Evolutionary conservation across 2,888 invertebrate species (phyloP), one percentile per base, ranked within the genome.

Genomic region (Tricholauxania praeusta): DNA sequence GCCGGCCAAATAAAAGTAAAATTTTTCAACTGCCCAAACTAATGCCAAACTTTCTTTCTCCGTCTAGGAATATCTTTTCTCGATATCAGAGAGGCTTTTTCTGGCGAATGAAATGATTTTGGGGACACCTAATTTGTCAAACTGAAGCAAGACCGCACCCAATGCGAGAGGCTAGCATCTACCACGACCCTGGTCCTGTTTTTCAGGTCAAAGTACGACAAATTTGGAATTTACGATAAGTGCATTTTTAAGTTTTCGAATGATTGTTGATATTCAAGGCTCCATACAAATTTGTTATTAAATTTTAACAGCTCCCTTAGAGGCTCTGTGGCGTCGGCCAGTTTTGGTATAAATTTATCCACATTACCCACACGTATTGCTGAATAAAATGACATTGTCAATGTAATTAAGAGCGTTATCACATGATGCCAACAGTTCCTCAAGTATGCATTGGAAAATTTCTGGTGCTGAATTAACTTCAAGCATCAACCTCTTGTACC

Each of bases 161-260:
- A 84, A 60, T 0, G 77, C 83, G 1, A 83, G 6, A 83, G 82
- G 49, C 81, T 84, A 14, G 83, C 84, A 72, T 85, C 84, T 3
- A 82, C 82, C 15, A 82, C 74, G 0, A 85, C 76, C 62, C 78
- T 78, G 10, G 83, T 83, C 19, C 73, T 73, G 12, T 77, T 78
- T 3, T 77, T 68, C 48, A 72, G 76, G 65, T 84, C 76, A 62
- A 78, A 85, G 60, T 80, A 80, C 19, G 77, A 80, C 39, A 85
- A 75, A 15, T 77, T 76, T 19, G 62, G 39, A 32, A 72, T 47
- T 63, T 72, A 28, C 2, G 55, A 55, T 57, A 75, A 51, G 49
- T 63, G 59, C 12, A 49, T 28, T 72, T 82, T 84, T 15, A 82
- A 72, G 59, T 73, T 62, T 4, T 79, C 57, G 72, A 85, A 83